Percentiles rank a stretch among this genome's conserved stretches.
Evolutionary conservation across 1,140 invertebrate species (phyloP).

Genomic region (Drosophila arizonae): DNA sequence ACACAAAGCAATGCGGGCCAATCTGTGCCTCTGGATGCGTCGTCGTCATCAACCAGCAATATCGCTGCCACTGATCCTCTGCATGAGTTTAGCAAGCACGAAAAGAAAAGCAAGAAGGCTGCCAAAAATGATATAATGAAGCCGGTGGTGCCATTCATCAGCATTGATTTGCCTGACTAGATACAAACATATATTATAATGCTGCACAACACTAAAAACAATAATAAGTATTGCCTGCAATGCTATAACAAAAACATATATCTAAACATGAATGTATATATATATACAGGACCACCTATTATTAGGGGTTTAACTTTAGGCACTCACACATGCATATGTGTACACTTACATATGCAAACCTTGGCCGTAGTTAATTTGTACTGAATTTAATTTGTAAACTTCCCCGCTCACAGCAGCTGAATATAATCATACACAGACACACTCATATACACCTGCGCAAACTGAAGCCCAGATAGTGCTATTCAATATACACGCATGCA

Average conservation of each 20-base stretch:
- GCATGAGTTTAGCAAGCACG: slow-evolving; percentile 84
- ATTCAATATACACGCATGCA: slow-evolving; percentile 26
- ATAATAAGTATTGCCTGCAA: slow-evolving; percentile 21
- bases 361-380: slow-evolving; percentile 72
- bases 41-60: slow-evolving; percentile 78
- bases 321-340: slow-evolving; percentile 3
- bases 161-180: slow-evolving; percentile 95
- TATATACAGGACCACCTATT: neutral
- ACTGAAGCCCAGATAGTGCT: neutral
- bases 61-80: slow-evolving; percentile 80
- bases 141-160: slow-evolving; percentile 92
- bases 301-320: slow-evolving; percentile 12
- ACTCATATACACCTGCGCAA: slow-evolving; percentile 12
- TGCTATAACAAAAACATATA: slow-evolving; percentile 13
- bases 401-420: slow-evolving; percentile 7
- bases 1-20: slow-evolving; percentile 82
- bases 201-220: slow-evolving; percentile 24
- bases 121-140: slow-evolving; percentile 90
- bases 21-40: slow-evolving; percentile 83
- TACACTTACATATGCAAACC: slow-evolving; percentile 23
- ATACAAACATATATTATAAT: neutral
- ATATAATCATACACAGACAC: neutral
- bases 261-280: slow-evolving; percentile 1
- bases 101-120: slow-evolving; percentile 85
- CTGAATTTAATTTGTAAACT: slow-evolving; percentile 71